These are phyloP conservation scores for Danio rerio DNA, from an alignment of 2,113 vertebrate genomes.

Conservation along the genomic window DNA sequence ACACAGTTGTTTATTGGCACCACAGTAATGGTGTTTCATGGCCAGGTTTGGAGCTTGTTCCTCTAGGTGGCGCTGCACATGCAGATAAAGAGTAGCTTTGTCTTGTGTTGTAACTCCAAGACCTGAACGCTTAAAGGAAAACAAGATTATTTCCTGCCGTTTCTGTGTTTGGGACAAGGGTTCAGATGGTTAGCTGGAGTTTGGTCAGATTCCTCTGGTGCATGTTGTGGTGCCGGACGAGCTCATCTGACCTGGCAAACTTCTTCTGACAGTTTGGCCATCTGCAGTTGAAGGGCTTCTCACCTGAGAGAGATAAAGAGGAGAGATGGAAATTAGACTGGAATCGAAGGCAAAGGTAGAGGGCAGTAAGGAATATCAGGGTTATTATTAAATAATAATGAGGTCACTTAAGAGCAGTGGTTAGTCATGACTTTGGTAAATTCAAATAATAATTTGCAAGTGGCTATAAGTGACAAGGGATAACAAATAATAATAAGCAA, in stretches of 20 bases:
- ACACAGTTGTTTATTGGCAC: constrained; percentile 10
- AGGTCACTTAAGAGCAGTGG: constrained; percentile 28
- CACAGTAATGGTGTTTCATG: background rate
- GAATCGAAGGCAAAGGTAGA: constrained; percentile 25
- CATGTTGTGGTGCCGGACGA: constrained; percentile 99
- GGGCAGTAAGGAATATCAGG: constrained; percentile 3
- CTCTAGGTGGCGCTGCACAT: constrained; percentile 35
- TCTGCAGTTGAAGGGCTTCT: constrained; percentile 98
- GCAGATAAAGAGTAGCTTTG: constrained; percentile 2
- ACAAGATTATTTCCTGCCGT: background rate
- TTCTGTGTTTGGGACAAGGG: background rate
- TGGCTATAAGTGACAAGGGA: background rate
- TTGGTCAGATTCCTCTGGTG: constrained; percentile 99
- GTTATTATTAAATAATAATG: background rate
- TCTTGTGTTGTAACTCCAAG: background rate
- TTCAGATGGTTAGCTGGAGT: constrained; percentile 93
- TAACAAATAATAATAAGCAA: background rate
- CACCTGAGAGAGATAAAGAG: constrained; percentile 80
- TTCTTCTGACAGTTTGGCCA: constrained; percentile 99
- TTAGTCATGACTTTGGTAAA: constrained; percentile 1
- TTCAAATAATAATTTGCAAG: background rate
- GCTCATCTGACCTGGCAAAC: constrained; percentile 96
- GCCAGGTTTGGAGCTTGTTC: background rate
- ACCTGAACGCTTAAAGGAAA: constrained; percentile 13
- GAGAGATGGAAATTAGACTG: background rate